Percentiles rank a stretch among this genome's conserved stretches.
Conservation (phyloP, 2,888 invertebrate species). For the Dryadula phaetusa region DNA sequence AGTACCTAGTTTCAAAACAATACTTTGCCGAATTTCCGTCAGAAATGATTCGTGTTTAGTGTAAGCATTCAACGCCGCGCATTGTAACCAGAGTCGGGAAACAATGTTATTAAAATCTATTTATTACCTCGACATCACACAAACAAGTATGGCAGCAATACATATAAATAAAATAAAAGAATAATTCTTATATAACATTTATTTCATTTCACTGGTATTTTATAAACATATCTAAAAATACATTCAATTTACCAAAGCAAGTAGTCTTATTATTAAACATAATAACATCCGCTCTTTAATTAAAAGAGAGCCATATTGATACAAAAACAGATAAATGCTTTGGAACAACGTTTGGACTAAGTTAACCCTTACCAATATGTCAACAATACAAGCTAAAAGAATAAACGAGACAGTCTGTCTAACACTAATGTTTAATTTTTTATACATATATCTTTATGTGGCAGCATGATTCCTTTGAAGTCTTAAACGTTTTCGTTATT, state of each 20-base stretch:
- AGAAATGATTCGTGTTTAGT: too few relatives aligned
- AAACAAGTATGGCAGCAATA: neutral
- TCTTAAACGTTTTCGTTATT: neutral
- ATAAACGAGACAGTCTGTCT: constrained; percentile 16
- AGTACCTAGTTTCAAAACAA: too few relatives aligned
- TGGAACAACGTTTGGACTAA: constrained; percentile 56
- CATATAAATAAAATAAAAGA: constrained; percentile 8
- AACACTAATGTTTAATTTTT: neutral
- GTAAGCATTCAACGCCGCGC: too few relatives aligned
- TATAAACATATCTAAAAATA: constrained; percentile 42
- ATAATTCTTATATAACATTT: constrained; percentile 21
- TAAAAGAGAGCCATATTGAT: constrained; percentile 36
- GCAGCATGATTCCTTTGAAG: constrained; percentile 13
- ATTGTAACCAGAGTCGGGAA: too few relatives aligned
- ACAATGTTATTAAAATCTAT: too few relatives aligned
- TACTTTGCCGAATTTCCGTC: too few relatives aligned
- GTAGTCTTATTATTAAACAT: neutral
- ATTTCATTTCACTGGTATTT: constrained; percentile 42
- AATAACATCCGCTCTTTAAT: constrained; percentile 5
- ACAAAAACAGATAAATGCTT: constrained; percentile 63
- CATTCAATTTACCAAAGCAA: constrained; percentile 6
- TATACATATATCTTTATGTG: constrained; percentile 14
- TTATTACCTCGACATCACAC: too few relatives aligned
- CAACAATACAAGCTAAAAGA: constrained; percentile 20
- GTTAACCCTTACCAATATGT: constrained; percentile 37